Evolutionary conservation across 2,797 vertebrate genomes (phyloP).

Genomic region (Babyrousa celebensis): DNA sequence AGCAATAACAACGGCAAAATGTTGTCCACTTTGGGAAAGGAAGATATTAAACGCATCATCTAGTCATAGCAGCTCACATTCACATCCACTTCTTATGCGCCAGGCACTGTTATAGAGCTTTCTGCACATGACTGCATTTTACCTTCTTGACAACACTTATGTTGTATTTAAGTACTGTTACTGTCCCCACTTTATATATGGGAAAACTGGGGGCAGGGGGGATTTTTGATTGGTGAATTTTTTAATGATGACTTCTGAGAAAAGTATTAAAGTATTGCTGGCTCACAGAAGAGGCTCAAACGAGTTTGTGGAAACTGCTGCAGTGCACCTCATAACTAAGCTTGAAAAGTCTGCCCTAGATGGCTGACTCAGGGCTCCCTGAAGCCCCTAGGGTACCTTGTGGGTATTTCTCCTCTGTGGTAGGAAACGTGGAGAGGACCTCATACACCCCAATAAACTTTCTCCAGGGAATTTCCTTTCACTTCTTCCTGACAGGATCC

Average conservation of each 20-base stretch:
- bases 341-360: background rate
- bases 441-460: background rate
- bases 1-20: background rate
- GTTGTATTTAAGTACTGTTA: background rate
- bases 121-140: background rate
- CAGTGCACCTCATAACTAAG: background rate
- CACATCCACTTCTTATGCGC: background rate
- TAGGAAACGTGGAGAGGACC: background rate
- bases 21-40: background rate
- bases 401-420: too few relatives aligned
- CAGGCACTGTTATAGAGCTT: background rate
- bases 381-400: background rate
- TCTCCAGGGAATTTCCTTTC: background rate
- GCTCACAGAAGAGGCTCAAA: background rate
- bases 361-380: background rate
- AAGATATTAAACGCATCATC: background rate
- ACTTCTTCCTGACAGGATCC: background rate
- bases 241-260: conserved; percentile 23
- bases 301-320: background rate
- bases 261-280: background rate
- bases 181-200: background rate
- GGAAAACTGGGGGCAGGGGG: background rate
- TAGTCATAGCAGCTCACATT: background rate
- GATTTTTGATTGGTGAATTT: background rate
- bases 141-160: background rate